A percentile compares a stretch with the other conserved stretches of the same genome.
Conservation (phyloP, 2,797 vertebrate genomes). For the Bovichtus diacanthus region DNA sequence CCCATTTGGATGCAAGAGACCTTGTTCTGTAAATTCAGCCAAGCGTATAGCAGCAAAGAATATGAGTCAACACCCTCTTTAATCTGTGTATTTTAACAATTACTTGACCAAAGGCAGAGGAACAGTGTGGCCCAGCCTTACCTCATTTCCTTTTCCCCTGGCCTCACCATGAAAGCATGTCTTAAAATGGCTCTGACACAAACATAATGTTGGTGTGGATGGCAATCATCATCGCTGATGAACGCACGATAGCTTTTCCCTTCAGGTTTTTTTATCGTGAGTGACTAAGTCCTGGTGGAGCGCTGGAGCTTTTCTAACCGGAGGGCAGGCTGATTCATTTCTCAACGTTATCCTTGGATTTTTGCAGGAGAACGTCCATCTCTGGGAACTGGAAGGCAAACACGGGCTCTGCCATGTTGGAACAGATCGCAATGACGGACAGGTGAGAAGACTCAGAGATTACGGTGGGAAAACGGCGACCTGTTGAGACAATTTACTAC, state of each 20-base stretch:
- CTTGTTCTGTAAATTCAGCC: conserved; percentile 12
- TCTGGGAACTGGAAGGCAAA: conserved; percentile 99
- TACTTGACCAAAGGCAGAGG: conserved; percentile 15
- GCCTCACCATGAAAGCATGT: conserved; percentile 24
- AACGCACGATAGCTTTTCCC: conserved; percentile 18
- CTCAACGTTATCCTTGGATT: conserved; percentile 31
- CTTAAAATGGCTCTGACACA: conserved; percentile 39
- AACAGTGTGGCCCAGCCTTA: conserved; percentile 18
- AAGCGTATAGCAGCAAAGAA: conserved; percentile 25
- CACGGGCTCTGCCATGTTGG: conserved; percentile 97
- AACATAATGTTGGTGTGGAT: conserved; percentile 56
- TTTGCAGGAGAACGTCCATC: conserved; percentile 94
- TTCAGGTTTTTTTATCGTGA: background rate
- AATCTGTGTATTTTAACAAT: conserved; percentile 41
- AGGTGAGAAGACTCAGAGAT: conserved; percentile 83
- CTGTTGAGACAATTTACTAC: background rate
- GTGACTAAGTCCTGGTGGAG: conserved; percentile 29
- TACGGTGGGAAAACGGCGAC: background rate
- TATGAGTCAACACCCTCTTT: conserved; percentile 41
- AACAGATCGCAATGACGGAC: conserved; percentile 98
- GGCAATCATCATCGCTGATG: conserved; percentile 22
- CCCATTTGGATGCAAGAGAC: conserved; percentile 40
- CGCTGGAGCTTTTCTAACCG: background rate
- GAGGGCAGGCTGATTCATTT: conserved; percentile 22
- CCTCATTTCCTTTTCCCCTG: conserved; percentile 38